Base-by-base conservation (phyloP, 2,113 vertebrate species). In the Psettodes erumei region DNA sequence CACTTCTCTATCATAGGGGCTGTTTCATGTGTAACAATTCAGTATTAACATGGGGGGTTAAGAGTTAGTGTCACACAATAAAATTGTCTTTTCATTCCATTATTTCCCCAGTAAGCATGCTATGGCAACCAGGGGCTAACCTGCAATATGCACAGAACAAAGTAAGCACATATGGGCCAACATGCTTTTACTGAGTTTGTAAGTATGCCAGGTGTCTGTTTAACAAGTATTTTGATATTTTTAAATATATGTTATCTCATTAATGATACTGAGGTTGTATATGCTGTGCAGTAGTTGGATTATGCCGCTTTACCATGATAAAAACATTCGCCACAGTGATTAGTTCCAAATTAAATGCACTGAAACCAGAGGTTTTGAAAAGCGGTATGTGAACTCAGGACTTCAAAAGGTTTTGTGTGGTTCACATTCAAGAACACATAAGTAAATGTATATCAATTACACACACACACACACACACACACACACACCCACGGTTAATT, bases 401-500 rank as follows among this genome's bases (percentile, higher is more conserved):
- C 38, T 58, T 54, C n/a, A 64, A 23, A n/a, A 6, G 33, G n/a
- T 40, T 71, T 40, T 58, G 15, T 11, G 8, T 45, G 33, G 11
- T 25, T 48, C 5, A 69, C 67, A 50, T 32, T 76, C 27, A 43
- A 58, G 0, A 8, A 25, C 42, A 32, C 18, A 7, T 15, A 65
- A 50, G 21, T 16, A 8, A 55, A 62, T 53, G 47, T 60, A 70
- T 83, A 76, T 71, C 5, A 73, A 54, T 47, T 48, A 27, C 19
- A 30, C 23, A 25, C 33, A 28, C 30, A 33, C 35, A 38, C 25
- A 23, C 23, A 25, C 33, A 28, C 30, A 33, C 35, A 38, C 25
- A 27, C 19, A 30, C 23, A 25, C 33, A 28, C 30, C 33, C 35
- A 38, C 25, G n/a, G 23, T 69, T 75, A 84, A 84, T 74, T 58